Conservation (phyloP, 2,113 vertebrate species). For the Hyperoodon ampullatus region DNA sequence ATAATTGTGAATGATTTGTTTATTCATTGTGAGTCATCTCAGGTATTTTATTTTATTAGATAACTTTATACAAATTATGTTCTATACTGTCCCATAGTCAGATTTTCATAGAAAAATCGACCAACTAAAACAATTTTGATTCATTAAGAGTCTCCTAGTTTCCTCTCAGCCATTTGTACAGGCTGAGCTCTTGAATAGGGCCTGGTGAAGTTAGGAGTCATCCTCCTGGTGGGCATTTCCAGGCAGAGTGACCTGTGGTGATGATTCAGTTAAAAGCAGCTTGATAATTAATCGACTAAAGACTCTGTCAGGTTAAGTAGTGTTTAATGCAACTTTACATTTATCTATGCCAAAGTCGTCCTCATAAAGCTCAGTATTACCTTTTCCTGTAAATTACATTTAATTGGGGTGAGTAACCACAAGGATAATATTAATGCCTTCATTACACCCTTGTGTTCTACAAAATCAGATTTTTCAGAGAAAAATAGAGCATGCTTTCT, state of each 20-base stretch:
- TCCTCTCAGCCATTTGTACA: not conserved
- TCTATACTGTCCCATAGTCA: not conserved
- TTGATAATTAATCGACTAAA: not conserved
- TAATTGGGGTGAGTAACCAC: not conserved
- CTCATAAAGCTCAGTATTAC: not conserved
- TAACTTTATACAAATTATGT: not conserved
- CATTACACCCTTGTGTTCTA: not conserved
- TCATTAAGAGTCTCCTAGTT: not conserved
- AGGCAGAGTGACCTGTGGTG: not conserved
- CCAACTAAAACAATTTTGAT: not conserved
- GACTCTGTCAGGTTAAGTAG: not conserved
- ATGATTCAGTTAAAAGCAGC: not conserved
- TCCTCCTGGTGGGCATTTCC: not conserved
- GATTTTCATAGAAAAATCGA: not conserved
- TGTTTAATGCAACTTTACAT: not conserved
- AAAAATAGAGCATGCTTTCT: not conserved
- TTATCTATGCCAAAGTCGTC: not conserved
- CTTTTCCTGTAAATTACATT: not conserved
- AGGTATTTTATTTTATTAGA: not conserved
- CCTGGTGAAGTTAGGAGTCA: not conserved
- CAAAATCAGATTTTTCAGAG: not conserved
- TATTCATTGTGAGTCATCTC: not conserved
- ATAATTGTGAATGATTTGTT: slow-evolving; percentile 57
- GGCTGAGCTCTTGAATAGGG: not conserved
- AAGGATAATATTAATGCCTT: not conserved